Evolutionary conservation across 2,113 vertebrate genomes (phyloP).

Genomic region (Marcusenius ussheri): DNA sequence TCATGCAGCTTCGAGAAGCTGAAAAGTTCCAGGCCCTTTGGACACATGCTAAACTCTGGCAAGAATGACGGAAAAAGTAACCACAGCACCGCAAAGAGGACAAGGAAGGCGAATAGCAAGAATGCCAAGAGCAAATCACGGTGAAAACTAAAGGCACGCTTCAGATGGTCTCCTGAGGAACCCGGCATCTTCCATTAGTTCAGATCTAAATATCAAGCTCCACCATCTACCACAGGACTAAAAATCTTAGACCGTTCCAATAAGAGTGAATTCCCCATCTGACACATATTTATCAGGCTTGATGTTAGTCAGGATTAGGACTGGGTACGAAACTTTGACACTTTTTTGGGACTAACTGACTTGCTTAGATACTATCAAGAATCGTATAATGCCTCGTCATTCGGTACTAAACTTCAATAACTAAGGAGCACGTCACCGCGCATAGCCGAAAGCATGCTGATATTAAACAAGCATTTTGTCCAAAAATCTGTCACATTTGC

Average conservation of each 20-base stretch:
- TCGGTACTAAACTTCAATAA: background rate
- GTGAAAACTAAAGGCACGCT: background rate
- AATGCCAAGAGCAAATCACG: too few relatives aligned
- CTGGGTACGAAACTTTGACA: background rate
- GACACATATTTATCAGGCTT: background rate
- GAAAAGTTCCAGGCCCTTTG: background rate
- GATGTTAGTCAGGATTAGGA: background rate
- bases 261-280: background rate
- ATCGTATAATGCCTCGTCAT: background rate
- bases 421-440: background rate
- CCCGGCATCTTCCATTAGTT: background rate
- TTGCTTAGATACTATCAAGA: background rate
- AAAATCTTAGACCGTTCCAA: background rate
- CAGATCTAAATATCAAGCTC: background rate
- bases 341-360: background rate
- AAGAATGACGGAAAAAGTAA: background rate
- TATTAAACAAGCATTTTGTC: background rate
- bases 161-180: background rate
- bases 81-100: background rate
- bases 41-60: background rate
- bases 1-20: background rate
- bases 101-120: too few relatives aligned
- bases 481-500: background rate
- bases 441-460: background rate
- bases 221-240: background rate